These are phyloP conservation scores for Microtus montanus DNA, from an alignment of 2,113 vertebrate species.

Conservation along the genomic window DNA sequence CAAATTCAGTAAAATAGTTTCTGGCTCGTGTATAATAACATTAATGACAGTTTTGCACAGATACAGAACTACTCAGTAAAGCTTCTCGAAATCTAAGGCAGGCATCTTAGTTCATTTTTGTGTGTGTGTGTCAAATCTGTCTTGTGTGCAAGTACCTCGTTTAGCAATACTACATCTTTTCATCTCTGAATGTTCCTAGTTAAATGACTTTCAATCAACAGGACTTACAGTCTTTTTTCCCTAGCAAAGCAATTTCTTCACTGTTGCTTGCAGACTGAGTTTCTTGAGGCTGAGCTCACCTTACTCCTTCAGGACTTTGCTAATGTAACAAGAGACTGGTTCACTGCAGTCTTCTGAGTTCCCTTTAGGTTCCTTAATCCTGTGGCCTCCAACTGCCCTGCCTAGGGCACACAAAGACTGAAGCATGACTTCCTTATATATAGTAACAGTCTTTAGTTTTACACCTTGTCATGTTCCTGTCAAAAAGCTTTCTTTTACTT, in stretches of 20 bases:
- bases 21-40: background rate
- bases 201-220: background rate
- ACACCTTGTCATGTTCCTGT: background rate
- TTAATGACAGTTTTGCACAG: background rate
- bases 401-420: background rate
- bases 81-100: background rate
- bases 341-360: background rate
- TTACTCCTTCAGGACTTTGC: background rate
- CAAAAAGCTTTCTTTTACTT: background rate
- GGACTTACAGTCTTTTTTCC: background rate
- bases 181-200: background rate
- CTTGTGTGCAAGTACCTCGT: background rate
- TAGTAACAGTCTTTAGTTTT: background rate
- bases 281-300: background rate
- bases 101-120: background rate
- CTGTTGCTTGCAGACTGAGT: background rate
- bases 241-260: background rate
- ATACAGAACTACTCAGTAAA: background rate
- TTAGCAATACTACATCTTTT: background rate
- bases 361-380: background rate
- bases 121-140: background rate
- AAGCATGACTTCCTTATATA: background rate
- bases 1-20: background rate
- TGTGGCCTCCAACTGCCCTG: background rate
- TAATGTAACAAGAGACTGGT: background rate